Base-by-base conservation (phyloP, 1,140 invertebrate species). In the Adelges cooleyi region DNA sequence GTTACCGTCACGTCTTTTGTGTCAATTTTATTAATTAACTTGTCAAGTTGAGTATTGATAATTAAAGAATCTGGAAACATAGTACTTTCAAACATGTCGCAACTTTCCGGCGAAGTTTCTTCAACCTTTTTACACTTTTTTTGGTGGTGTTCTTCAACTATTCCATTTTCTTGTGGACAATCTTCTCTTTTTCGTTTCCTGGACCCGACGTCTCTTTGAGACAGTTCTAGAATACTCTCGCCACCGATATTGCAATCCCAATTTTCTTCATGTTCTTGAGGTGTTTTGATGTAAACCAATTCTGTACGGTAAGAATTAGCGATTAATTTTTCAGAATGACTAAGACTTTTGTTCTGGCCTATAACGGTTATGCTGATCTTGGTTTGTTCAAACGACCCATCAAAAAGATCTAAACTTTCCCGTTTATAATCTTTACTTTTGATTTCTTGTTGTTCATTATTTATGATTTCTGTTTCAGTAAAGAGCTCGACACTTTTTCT, bases 201-300 rank as follows among this genome's bases (percentile, higher is more conserved):
- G 1, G 54, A 29, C 5, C 40, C 54, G 25, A 40, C 8, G 46
- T 59, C 40, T 59, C 23, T 59, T 22, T 59, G 54, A 18, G 68
- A 70, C 20, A 66, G 50, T 65, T 71, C 67, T 23, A 72, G 54
- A 27, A 72, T 38, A 67, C 68, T 71, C 15, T 70, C 71, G 9
- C 71, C 71, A 22, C 71, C 71, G 36, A 48, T 59, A 68, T 72
- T 70, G 9, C 66, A 66, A 66, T 72, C 70, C 20, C 70, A 68
- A 25, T 66, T 68, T 59, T 71, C 67, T 59, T 59, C 54, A 18
- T 10, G 17, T 59, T 46, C 54, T 15, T 46, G 42, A 1, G 54
- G 54, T 59, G 42, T 59, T 3, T 59, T 59, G 13, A 59, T 46
- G 23, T 18, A 42, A 18, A 46, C 27, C 3, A 59, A 44, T 23